Evolutionary conservation across 53 echinoderm and acorn worm genomes (phyloP).

Genomic region (Apostichopus leukothele): DNA sequence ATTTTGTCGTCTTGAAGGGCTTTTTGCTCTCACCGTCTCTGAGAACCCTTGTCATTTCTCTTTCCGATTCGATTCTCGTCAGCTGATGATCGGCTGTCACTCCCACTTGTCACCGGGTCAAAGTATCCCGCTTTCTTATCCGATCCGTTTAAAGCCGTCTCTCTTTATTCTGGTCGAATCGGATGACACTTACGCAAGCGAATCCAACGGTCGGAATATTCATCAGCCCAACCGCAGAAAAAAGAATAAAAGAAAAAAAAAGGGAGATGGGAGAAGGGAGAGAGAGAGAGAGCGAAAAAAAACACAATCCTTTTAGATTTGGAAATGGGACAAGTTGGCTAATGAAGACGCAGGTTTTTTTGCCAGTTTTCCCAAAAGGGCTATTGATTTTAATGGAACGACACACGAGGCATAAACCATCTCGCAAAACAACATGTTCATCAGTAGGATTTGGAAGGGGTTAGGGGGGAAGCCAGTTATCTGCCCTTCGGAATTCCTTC

Average conservation of each 20-base stretch:
- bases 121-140: background rate
- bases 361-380: slow-evolving; percentile 34
- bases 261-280: background rate
- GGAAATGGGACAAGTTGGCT: slow-evolving; percentile 26
- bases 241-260: background rate
- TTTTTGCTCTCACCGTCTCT: background rate
- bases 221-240: background rate
- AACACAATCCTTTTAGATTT: slow-evolving; percentile 4
- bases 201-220: slow-evolving; percentile 7
- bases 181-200: slow-evolving; percentile 15
- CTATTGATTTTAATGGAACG: slow-evolving; percentile 40
- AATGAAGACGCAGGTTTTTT: slow-evolving; percentile 18
- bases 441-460: background rate
- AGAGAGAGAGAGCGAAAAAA: background rate
- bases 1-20: background rate
- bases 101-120: slow-evolving; percentile 14
- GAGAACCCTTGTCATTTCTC: background rate
- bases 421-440: slow-evolving; percentile 7
- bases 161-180: slow-evolving; percentile 13
- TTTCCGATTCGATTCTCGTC: background rate
- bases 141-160: background rate
- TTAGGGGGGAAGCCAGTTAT: background rate
- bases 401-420: background rate
- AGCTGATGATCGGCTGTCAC: slow-evolving; percentile 6
- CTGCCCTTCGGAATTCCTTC: slow-evolving; percentile 31